These are phyloP conservation scores for Athene cunicularia DNA, from an alignment of 2,113 vertebrate genomes.

Conservation along the genomic window DNA sequence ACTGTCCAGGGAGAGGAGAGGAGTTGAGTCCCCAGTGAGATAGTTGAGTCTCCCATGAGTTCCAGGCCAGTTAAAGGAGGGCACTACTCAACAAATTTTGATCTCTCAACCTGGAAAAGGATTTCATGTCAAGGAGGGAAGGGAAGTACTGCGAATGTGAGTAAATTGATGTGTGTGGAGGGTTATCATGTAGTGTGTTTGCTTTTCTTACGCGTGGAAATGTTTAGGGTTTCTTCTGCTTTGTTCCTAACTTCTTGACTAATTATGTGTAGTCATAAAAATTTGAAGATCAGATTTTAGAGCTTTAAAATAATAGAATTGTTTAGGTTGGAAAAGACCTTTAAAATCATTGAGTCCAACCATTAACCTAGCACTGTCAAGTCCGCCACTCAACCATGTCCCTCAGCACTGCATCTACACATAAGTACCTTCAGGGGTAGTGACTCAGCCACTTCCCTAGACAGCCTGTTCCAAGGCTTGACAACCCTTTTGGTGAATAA, in stretches of 20 bases:
- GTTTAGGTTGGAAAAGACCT: neutral
- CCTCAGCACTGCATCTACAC: too few relatives aligned
- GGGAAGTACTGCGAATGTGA: slow-evolving; percentile 21
- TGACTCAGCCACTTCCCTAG: too few relatives aligned
- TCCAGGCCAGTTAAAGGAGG: slow-evolving; percentile 5
- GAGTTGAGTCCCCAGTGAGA: neutral
- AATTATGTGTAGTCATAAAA: neutral
- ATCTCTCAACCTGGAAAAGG: neutral
- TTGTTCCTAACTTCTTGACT: neutral
- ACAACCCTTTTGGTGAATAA: too few relatives aligned
- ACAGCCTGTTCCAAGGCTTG: too few relatives aligned
- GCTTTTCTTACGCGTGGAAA: neutral
- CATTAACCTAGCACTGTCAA: neutral
- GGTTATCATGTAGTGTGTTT: neutral
- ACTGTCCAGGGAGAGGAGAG: neutral
- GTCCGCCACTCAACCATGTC: neutral
- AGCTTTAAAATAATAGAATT: neutral
- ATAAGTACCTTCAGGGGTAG: too few relatives aligned
- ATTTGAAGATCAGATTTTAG: neutral
- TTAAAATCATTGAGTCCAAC: neutral
- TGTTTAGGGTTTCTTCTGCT: neutral
- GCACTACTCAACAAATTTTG: neutral
- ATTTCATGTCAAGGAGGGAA: slow-evolving; percentile 3
- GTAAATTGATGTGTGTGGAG: neutral
- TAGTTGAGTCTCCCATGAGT: neutral